These are phyloP conservation scores for Drosophila greeni DNA, from an alignment of 2,888 invertebrate species.

Conservation along the genomic window DNA sequence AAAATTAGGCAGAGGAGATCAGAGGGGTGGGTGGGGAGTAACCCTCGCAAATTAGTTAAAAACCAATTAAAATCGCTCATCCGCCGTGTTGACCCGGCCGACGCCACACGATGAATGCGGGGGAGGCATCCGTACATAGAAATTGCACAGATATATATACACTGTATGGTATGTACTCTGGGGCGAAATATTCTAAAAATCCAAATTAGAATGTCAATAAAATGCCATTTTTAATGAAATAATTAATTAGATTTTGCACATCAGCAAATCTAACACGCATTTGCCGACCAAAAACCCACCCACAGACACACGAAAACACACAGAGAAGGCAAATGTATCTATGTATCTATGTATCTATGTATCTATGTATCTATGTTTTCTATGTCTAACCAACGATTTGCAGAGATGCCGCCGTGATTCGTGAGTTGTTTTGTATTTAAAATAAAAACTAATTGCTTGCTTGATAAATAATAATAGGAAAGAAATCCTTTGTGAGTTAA, in stretches of 20 bases:
- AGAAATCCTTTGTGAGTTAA: not conserved
- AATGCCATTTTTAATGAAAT: conserved; percentile 73
- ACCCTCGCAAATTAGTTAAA: conserved; percentile 66
- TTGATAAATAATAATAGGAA: not conserved
- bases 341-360: too few species aligned
- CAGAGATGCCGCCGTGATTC: conserved; percentile 12
- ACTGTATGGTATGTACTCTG: not conserved
- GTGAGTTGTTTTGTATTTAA: conserved; percentile 3
- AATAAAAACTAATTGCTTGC: not conserved
- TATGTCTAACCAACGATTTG: conserved; percentile 12
- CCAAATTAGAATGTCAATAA: conserved; percentile 76
- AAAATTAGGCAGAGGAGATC: too few species aligned
- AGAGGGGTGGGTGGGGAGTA: not conserved
- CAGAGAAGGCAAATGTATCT: not conserved
- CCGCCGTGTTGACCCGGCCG: conserved; percentile 52
- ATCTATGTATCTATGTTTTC: conserved; percentile 12
- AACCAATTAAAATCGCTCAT: conserved; percentile 73
- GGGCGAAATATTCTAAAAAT: conserved; percentile 60
- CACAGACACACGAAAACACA: not conserved
- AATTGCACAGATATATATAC: conserved; percentile 11
- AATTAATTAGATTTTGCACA: conserved; percentile 75
- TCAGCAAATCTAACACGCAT: conserved; percentile 63
- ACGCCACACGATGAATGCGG: conserved; percentile 29
- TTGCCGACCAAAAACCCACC: conserved; percentile 25
- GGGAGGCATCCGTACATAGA: conserved; percentile 10